Evolutionary conservation across 2,797 vertebrate genomes (phyloP).

Genomic region (Falco novaeseelandiae): DNA sequence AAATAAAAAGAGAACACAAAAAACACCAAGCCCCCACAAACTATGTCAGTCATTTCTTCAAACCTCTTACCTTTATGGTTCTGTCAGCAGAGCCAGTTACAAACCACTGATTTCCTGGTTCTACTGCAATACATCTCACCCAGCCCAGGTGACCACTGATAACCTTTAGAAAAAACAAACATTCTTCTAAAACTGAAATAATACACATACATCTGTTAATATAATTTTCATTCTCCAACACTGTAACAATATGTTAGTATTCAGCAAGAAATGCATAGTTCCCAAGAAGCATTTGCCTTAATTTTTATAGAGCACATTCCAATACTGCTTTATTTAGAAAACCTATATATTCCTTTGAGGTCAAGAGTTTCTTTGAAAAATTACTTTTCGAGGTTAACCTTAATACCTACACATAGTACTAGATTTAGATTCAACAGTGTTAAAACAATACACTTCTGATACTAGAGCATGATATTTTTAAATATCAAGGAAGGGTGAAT

Average conservation of each 20-base stretch:
- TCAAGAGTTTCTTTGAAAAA: neutral
- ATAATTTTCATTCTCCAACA: neutral
- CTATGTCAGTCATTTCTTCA: neutral
- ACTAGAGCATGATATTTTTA: neutral
- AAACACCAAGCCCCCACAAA: rapidly evolving
- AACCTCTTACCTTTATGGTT: slow-evolving; percentile 91
- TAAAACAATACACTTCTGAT: neutral
- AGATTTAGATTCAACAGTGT: neutral
- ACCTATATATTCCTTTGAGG: neutral
- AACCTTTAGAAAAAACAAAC: slow-evolving; percentile 79
- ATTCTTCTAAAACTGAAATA: neutral
- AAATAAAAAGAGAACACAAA: neutral
- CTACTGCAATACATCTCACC: slow-evolving; percentile 96
- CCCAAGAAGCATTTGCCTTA: neutral
- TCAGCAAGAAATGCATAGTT: neutral
- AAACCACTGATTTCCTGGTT: slow-evolving; percentile 99
- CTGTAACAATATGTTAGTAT: neutral
- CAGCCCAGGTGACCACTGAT: slow-evolving; percentile 98
- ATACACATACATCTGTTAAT: neutral
- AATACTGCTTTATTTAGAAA: neutral
- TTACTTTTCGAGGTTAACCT: neutral
- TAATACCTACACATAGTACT: neutral
- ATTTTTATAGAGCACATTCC: neutral
- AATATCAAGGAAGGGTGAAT: neutral
- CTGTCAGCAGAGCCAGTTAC: slow-evolving; percentile 97